A percentile compares a stretch with the other conserved stretches of the same genome.
Evolutionary conservation across 2,797 vertebrate species (phyloP).

Genomic region (Phyllotis vaccarum): DNA sequence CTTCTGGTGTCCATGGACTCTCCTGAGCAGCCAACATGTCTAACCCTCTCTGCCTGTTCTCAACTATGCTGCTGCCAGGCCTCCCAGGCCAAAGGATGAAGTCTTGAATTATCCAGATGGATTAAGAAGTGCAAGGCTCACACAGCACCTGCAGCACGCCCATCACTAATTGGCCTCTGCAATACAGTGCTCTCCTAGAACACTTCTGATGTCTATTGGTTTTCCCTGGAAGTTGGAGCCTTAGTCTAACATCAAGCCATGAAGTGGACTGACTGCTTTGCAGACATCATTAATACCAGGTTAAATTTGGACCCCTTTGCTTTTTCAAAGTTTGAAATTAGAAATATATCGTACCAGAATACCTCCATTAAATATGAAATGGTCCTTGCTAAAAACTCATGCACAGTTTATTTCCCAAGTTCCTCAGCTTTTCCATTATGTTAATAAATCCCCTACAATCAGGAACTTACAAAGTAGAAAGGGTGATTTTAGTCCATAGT

Average conservation of each 20-base stretch:
- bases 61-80: neutral
- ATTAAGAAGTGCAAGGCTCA: neutral
- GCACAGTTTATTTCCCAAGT: neutral
- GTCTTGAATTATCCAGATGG: neutral
- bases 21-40: neutral
- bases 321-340: constrained; percentile 51
- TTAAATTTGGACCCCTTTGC: constrained; percentile 43
- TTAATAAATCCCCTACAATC: neutral
- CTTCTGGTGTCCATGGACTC: neutral
- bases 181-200: neutral
- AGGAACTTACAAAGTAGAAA: neutral
- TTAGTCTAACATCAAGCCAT: constrained; percentile 11
- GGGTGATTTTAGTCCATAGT: neutral
- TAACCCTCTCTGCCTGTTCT: neutral
- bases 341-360: neutral
- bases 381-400: neutral
- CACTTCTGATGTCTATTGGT: neutral
- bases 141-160: neutral
- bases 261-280: constrained; percentile 49
- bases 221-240: neutral
- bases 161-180: neutral
- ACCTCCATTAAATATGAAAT: constrained; percentile 27
- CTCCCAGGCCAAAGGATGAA: neutral
- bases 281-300: neutral
- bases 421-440: neutral